Conservation (phyloP, 2,113 vertebrate genomes). For the Hippocampus comes region DNA sequence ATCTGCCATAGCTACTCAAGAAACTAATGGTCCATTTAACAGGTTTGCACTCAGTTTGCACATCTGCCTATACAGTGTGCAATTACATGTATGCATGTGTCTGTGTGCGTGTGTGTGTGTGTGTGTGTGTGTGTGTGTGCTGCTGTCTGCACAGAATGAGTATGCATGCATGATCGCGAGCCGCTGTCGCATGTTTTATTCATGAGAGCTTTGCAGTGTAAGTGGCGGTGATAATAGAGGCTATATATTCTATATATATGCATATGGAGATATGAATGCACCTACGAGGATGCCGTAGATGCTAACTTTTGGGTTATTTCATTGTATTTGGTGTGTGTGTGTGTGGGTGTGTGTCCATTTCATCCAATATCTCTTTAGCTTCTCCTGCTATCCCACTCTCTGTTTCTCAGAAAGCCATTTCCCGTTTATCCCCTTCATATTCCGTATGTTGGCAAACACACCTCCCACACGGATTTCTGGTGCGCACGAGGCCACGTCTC, state of each 20-base stretch:
- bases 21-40: constrained; percentile 51
- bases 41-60: constrained; percentile 14
- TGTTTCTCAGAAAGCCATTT: constrained; percentile 37
- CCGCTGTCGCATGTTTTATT: constrained; percentile 31
- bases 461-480: not conserved
- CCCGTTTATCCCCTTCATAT: constrained; percentile 12
- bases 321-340: not conserved
- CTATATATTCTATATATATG: constrained; percentile 14
- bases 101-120: too few relatives aligned
- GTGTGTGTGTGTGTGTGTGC: not conserved
- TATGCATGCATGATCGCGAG: constrained; percentile 9
- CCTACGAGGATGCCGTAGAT: not conserved
- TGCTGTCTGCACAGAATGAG: not conserved
- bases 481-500: not conserved
- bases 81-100: constrained; percentile 8
- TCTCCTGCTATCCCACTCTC: constrained; percentile 10
- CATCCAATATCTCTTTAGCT: constrained; percentile 23
- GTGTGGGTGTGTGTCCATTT: not conserved
- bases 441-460: constrained; percentile 1
- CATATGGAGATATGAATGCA: constrained; percentile 7
- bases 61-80: constrained; percentile 16
- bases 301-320: constrained; percentile 1
- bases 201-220: constrained; percentile 24
- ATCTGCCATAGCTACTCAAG: constrained; percentile 44
- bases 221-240: constrained; percentile 1